Base-by-base conservation (phyloP, 2,888 invertebrate genomes). In the Tachina grossa region DNA sequence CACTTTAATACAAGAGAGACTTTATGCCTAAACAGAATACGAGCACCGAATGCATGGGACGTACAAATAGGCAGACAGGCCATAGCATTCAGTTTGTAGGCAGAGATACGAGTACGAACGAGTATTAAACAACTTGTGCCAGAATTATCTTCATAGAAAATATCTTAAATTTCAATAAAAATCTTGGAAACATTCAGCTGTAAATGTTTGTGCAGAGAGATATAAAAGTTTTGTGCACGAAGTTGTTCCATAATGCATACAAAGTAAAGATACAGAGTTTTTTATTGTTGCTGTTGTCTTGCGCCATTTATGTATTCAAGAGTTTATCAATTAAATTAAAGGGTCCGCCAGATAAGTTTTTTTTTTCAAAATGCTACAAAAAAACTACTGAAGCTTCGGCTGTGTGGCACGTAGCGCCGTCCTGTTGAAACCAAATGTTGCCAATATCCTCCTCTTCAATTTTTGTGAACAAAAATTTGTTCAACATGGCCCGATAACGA, bases 261-360 rank as follows among this genome's bases (percentile, higher is more conserved):
- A 53, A 65, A 66, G 49, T 57, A 63, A 79, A 65, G 57, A 61
- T 78, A 31, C 31, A 31, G 31, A 31, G 6, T 31, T 31, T 31
- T 31, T 31, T 31, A 31, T 31, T 31, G 31, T 6, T 31, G 31
- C 57, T 55, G 53, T 59, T 65, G 53, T 57, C 68, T 78, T 72
- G 19, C 57, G 51, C 2, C 49, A 68, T 57, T 66, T 49, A 57
- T 59, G 51, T 47, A 45, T 77, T 80, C 71, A 80, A 84, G 75
- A 80, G 75, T 84, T 84, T 84, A 84, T 84, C 84, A 80, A 80
- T 84, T 84, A 80, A 84, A 80, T 61, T 75, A 69, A n/a, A n/a
- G n/a, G n/a, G n/a, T n/a, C n/a, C n/a, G n/a, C n/a, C n/a, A n/a
- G n/a, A n/a, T n/a, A n/a, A n/a, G n/a, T n/a, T n/a, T n/a, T n/a